These are phyloP conservation scores for Pseudanteris insignis DNA, from an alignment of 2,888 invertebrate genomes.

Conservation along the genomic window DNA sequence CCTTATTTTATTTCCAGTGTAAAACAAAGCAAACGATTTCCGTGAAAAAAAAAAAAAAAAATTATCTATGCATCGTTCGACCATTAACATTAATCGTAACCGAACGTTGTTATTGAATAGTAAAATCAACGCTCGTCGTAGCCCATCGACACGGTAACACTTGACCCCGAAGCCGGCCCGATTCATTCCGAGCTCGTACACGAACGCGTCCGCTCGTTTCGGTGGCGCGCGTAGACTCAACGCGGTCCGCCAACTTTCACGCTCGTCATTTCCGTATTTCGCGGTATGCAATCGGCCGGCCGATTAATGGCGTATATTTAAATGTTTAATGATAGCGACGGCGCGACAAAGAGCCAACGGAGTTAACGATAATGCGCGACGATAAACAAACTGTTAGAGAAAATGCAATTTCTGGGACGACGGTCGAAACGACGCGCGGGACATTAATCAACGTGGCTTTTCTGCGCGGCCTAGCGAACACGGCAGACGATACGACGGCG, in stretches of 20 bases:
- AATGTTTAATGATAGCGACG: slow-evolving; percentile 5
- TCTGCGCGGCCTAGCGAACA: background rate
- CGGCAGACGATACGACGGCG: slow-evolving; percentile 1
- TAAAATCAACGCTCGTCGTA: too few species aligned
- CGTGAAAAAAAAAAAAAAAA: too few species aligned
- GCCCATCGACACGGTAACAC: too few species aligned
- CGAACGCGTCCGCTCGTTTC: too few species aligned
- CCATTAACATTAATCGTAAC: too few species aligned
- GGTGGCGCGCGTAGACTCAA: too few species aligned
- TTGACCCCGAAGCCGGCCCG: too few species aligned
- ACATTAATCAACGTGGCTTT: slow-evolving; percentile 10
- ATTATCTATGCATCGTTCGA: too few species aligned
- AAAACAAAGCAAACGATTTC: too few species aligned
- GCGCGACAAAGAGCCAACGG: background rate
- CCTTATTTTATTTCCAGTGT: too few species aligned
- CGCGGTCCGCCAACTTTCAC: background rate
- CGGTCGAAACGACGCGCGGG: background rate
- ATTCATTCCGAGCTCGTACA: too few species aligned
- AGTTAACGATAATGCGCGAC: slow-evolving; percentile 10
- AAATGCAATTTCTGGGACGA: slow-evolving; percentile 8
- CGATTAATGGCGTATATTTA: slow-evolving; percentile 6
- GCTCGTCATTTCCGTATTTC: slow-evolving; percentile 2
- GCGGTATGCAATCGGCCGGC: background rate
- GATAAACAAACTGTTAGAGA: slow-evolving; percentile 9
- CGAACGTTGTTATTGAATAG: too few species aligned